Evolutionary conservation across 1,140 invertebrate genomes (phyloP).

Genomic region (Heterodera carotae): DNA sequence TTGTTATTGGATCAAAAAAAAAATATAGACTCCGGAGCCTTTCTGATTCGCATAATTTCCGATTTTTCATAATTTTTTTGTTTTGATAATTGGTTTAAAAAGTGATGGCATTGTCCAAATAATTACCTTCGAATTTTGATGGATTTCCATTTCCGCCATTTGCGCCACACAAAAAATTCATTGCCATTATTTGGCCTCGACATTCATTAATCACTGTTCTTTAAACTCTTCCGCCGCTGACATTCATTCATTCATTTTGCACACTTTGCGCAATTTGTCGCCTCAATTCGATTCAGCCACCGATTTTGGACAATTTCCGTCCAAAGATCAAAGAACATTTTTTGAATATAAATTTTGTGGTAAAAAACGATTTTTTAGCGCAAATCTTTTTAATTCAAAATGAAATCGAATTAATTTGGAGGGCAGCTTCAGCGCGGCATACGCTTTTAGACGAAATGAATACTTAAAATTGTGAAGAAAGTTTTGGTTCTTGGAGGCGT

Average conservation of each 20-base stretch:
- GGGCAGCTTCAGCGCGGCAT: too few relatives aligned
- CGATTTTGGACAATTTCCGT: constrained; percentile 3
- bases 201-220: not conserved
- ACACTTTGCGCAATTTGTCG: not conserved
- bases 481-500: too few relatives aligned
- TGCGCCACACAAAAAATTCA: not conserved
- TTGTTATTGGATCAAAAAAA: too few relatives aligned
- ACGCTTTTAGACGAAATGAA: too few relatives aligned
- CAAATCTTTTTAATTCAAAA: too few relatives aligned
- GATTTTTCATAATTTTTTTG: too few relatives aligned
- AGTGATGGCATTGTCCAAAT: not conserved
- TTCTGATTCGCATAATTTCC: too few relatives aligned
- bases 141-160: constrained; percentile 1
- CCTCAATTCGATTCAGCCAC: not conserved
- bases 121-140: not conserved
- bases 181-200: too few relatives aligned
- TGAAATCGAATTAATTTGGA: too few relatives aligned
- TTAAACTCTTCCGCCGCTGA: not conserved
- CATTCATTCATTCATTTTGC: not conserved
- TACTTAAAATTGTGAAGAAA: not conserved
- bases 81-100: too few relatives aligned
- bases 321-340: constrained; percentile 10
- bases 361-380: too few relatives aligned
- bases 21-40: too few relatives aligned
- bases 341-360: not conserved